Conservation (phyloP, 92 coral and sea anemone genomes). For the Heliopora coerulea region DNA sequence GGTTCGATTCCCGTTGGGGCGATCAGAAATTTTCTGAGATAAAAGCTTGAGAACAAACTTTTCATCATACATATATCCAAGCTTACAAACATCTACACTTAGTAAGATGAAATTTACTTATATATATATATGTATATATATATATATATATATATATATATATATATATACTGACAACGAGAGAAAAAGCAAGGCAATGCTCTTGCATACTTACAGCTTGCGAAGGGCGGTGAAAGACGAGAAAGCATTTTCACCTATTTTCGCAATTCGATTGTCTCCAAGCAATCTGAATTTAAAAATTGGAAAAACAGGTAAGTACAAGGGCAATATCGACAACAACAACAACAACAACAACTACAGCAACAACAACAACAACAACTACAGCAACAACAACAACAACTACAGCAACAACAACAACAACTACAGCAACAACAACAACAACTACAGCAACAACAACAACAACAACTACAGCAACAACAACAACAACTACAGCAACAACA, state of each 20-base stretch:
- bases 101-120: too few relatives aligned
- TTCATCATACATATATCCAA: too few relatives aligned
- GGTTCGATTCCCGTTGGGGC: too few relatives aligned
- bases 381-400: neutral
- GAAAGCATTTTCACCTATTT: slow-evolving; percentile 64
- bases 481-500: slow-evolving; percentile 3
- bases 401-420: neutral
- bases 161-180: too few relatives aligned
- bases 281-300: slow-evolving; percentile 52
- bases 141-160: too few relatives aligned
- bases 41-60: too few relatives aligned
- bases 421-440: neutral
- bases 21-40: too few relatives aligned
- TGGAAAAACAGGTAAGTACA: neutral
- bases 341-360: neutral
- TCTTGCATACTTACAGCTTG: slow-evolving; percentile 76
- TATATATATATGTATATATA: too few relatives aligned
- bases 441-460: neutral
- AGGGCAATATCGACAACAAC: neutral
- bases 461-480: neutral
- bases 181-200: neutral
- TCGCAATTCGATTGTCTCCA: slow-evolving; percentile 59
- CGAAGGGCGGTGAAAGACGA: slow-evolving; percentile 53
- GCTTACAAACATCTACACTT: too few relatives aligned
- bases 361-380: neutral